phyloP scores from a whole-genome alignment of 2,888 invertebrate genomes.

The Drosophila sordidula region DNA sequence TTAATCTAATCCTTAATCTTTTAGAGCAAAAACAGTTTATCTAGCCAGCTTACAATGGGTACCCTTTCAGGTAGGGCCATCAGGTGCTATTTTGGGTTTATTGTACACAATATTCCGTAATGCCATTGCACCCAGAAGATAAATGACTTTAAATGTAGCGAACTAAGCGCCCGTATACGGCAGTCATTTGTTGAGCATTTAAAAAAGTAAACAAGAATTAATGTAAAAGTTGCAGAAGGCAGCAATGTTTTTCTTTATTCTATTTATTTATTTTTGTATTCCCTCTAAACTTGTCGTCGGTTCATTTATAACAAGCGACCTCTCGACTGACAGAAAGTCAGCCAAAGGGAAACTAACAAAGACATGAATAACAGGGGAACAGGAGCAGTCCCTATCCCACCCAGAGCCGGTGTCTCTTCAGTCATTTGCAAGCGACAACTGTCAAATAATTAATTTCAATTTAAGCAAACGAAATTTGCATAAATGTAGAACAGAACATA shows the following conservation, averaged over 20 bases:
- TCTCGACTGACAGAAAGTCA: slow-evolving; percentile 50
- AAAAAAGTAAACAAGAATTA: slow-evolving; percentile 73
- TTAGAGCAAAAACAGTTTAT: neutral
- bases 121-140: slow-evolving; percentile 28
- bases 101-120: slow-evolving; percentile 6
- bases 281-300: slow-evolving; percentile 35
- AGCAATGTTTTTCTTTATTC: slow-evolving; percentile 10
- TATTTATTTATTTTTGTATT: slow-evolving; percentile 3
- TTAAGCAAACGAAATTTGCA: slow-evolving; percentile 79
- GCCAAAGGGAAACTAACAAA: slow-evolving; percentile 26
- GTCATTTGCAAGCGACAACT: slow-evolving; percentile 76
- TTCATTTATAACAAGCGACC: slow-evolving; percentile 68
- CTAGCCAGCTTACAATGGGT: neutral
- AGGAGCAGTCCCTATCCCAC: neutral
- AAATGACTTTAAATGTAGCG: slow-evolving; percentile 46
- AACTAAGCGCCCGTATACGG: slow-evolving; percentile 24
- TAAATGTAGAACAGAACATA: slow-evolving; percentile 54
- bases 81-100: slow-evolving; percentile 9
- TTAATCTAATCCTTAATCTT: neutral
- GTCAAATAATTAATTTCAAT: slow-evolving; percentile 82
- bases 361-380: slow-evolving; percentile 31
- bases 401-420: slow-evolving; percentile 23
- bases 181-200: slow-evolving; percentile 66
- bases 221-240: slow-evolving; percentile 45
- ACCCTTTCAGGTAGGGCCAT: neutral